Evolutionary conservation across 2,888 invertebrate species (phyloP).

Genomic region (Parnassius smintheus): DNA sequence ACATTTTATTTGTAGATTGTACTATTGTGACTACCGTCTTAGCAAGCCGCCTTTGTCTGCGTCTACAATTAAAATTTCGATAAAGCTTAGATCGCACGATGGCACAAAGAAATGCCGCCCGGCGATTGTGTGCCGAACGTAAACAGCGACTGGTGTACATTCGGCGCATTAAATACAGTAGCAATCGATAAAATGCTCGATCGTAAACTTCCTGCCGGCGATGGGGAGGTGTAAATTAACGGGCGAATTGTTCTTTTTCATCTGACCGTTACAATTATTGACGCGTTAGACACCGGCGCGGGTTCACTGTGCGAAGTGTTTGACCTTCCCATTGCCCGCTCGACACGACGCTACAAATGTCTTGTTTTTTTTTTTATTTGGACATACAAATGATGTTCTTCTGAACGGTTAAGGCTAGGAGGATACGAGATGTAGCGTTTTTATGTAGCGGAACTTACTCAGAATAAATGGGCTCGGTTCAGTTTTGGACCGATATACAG

Average conservation of each 20-base stretch:
- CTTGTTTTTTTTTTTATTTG: neutral
- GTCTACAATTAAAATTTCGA: slow-evolving; percentile 76
- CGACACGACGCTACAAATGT: neutral
- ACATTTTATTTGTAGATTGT: slow-evolving; percentile 73
- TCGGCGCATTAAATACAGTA: slow-evolving; percentile 55
- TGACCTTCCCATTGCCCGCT: slow-evolving; percentile 1
- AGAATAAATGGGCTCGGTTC: no score
- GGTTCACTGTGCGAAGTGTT: slow-evolving; percentile 9
- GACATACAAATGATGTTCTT: neutral
- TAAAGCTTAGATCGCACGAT: slow-evolving; percentile 67
- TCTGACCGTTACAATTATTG: slow-evolving; percentile 63
- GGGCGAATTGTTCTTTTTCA: slow-evolving; percentile 72
- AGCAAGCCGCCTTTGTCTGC: slow-evolving; percentile 69
- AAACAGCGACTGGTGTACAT: slow-evolving; percentile 55
- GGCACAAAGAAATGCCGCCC: slow-evolving; percentile 74
- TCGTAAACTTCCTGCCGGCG: slow-evolving; percentile 74
- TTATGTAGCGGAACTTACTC: no score
- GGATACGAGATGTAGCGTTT: no score
- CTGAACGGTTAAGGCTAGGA: no score
- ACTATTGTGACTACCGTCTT: slow-evolving; percentile 57
- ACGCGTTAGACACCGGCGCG: slow-evolving; percentile 41
- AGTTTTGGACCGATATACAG: no score
- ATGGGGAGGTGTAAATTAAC: slow-evolving; percentile 75
- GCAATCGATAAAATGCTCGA: slow-evolving; percentile 75
- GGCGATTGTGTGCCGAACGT: slow-evolving; percentile 62